Evolutionary conservation across 2,888 invertebrate genomes (phyloP).

Genomic region (Lycaena phlaeas): DNA sequence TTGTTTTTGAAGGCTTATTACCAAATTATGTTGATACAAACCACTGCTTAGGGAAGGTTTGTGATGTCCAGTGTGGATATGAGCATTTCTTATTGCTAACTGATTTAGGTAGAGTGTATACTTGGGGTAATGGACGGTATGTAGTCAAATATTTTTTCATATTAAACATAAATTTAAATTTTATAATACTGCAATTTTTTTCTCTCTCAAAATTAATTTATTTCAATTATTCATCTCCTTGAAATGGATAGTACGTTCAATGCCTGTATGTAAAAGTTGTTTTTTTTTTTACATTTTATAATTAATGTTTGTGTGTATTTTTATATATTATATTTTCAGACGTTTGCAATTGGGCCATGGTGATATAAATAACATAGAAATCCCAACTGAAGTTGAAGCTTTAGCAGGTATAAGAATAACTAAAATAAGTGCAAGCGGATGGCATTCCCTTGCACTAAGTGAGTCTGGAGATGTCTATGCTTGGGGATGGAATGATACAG

Average conservation of each 20-base stretch:
- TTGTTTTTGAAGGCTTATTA: slow-evolving; percentile 70
- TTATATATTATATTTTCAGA: slow-evolving; percentile 65
- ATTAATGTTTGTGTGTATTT: no score
- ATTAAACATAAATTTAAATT: no score
- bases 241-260: no score
- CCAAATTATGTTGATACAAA: slow-evolving; percentile 75
- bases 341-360: slow-evolving; percentile 91
- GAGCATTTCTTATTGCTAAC: slow-evolving; percentile 85
- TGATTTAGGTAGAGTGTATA: slow-evolving; percentile 80
- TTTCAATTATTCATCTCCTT: no score
- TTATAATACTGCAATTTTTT: no score
- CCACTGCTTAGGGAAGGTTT: slow-evolving; percentile 62
- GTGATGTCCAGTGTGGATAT: slow-evolving; percentile 82
- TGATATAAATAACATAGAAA: slow-evolving; percentile 74
- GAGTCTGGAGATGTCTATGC: slow-evolving; percentile 86
- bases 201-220: no score
- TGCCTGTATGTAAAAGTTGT: no score
- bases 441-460: slow-evolving; percentile 88
- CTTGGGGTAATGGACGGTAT: slow-evolving; percentile 89
- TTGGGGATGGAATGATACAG: slow-evolving; percentile 94
- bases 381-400: slow-evolving; percentile 79
- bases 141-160: slow-evolving; percentile 9
- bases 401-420: slow-evolving; percentile 82
- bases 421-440: slow-evolving; percentile 85
- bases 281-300: no score